Base-by-base conservation (phyloP, 2,113 vertebrate genomes). In the Silurus asotus region DNA sequence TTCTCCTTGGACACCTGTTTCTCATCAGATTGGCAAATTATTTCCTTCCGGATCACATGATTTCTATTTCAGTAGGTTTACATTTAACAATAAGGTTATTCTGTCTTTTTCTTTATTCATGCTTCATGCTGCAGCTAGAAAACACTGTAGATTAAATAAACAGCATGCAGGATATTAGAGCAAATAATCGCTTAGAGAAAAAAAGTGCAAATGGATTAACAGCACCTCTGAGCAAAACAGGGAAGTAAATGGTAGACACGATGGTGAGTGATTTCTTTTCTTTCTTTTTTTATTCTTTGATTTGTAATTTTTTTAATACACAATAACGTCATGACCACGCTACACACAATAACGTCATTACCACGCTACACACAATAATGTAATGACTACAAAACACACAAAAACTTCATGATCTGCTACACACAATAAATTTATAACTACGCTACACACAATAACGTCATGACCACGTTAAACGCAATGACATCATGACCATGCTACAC, bases 1-100 rank as follows among this genome's bases (percentile, higher is more conserved):
- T 84, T 80, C 91, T 87, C 49, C 37, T 75, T 83, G 67, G 78
- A 88, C 86, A 53, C 87, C 86, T 86, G 75, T 84, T 92, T 87
- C 89, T 90, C 84, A 74, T 62, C 88, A 90, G 87, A 89, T 90
- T 11, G 13, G 20, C 64, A 85, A 74, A 83, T 37, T 6, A 37
- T 70, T 55, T 67, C 77, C 5, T 80, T 74, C 28, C 61, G 20
- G 37, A 48, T 76, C 13, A 14, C 25, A 62, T 25, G 53, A 70
- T 51, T 74, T 8, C 8, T 17, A 56, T 23, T 11, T 85, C 8
- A 61, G 58, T 17, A n/a, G 3, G 3, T 56, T 20, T 61, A 56
- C 5, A 8, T 86, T 14, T 51, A 64, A 79, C 17, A 59, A 37
- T 58, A 17, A 25, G 78, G 8, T 7, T 64, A 6, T 82, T 78